Evolutionary conservation across 2,113 vertebrate genomes (phyloP).

Genomic region (Pycnonotus jocosus): DNA sequence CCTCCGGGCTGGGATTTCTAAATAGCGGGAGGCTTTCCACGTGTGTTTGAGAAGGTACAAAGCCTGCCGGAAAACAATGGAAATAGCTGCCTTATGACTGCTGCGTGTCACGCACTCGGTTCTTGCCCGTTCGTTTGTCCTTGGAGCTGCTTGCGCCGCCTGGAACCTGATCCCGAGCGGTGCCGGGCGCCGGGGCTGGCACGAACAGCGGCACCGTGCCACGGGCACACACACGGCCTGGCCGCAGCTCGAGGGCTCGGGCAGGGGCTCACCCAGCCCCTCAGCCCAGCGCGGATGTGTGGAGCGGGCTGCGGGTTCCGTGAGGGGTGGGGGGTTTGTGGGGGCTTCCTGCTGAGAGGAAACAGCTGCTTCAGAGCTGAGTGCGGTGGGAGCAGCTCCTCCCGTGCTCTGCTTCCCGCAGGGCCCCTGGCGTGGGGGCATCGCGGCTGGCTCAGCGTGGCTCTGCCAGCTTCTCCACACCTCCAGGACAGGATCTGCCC

Average conservation of each 20-base stretch:
- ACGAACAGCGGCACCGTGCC: background rate
- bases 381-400: background rate
- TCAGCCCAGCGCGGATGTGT: rapidly evolving
- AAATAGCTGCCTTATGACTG: conserved; percentile 44
- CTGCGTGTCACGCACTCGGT: conserved; percentile 27
- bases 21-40: conserved; percentile 38
- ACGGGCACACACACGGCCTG: rapidly evolving
- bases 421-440: rapidly evolving
- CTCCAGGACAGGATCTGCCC: background rate
- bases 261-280: background rate
- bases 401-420: background rate
- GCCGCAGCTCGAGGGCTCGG: background rate
- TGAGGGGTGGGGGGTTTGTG: rapidly evolving
- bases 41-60: conserved; percentile 49
- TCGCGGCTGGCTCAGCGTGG: background rate
- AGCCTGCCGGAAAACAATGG: conserved; percentile 56
- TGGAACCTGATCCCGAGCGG: background rate
- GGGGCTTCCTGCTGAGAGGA: background rate
- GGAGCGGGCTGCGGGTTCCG: rapidly evolving
- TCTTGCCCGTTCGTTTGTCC: background rate
- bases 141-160: background rate
- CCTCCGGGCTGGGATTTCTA: background rate
- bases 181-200: background rate
- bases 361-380: rapidly evolving
- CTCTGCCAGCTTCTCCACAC: background rate